Evolutionary conservation across 1,140 invertebrate genomes (phyloP).

Genomic region (Cardiocondyla obscurior): DNA sequence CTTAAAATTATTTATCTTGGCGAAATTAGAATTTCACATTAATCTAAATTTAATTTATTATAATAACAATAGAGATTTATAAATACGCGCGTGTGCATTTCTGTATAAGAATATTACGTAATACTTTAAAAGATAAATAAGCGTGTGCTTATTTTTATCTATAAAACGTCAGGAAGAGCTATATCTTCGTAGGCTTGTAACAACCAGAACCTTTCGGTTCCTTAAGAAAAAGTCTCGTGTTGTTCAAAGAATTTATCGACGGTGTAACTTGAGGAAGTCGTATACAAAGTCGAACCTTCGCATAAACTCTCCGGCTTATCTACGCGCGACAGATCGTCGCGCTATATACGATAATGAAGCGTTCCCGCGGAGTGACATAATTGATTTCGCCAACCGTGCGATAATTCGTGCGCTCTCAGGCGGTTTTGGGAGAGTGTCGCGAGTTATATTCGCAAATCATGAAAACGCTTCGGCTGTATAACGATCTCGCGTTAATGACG

Average conservation of each 20-base stretch:
- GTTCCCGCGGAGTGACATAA: not conserved
- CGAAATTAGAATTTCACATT: not conserved
- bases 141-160: not conserved
- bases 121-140: not conserved
- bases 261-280: not conserved
- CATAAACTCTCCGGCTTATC: not conserved
- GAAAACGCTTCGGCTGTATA: conserved; percentile 7
- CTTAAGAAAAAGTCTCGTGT: not conserved
- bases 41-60: not conserved
- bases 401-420: not conserved
- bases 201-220: not conserved
- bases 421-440: not conserved
- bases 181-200: not conserved
- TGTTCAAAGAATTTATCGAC: not conserved
- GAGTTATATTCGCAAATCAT: not conserved
- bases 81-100: conserved; percentile 12
- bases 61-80: not conserved
- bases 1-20: not conserved
- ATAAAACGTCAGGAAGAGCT: not conserved
- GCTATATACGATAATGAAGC: not conserved
- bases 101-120: not conserved
- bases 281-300: too few species aligned
- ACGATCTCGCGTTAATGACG: conserved; percentile 49
- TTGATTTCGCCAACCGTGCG: conserved; percentile 3
- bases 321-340: not conserved